phyloP scores from a whole-genome alignment of 1,140 invertebrate genomes.

The Leucophenga varia region DNA sequence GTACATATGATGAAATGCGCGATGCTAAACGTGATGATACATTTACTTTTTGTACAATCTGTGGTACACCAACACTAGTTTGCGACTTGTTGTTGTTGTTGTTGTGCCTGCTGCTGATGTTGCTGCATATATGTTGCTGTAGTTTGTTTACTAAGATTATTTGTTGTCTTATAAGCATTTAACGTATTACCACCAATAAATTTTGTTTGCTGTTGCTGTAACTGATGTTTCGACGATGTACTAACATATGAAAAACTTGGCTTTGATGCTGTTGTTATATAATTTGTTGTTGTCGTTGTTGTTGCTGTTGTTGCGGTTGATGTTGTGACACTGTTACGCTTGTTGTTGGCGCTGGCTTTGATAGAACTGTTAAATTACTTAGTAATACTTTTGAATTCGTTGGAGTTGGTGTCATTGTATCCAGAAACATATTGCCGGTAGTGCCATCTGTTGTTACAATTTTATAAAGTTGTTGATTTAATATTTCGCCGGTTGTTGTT shows the following conservation, averaged over 20 bases:
- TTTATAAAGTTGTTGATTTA: slow-evolving; percentile 52
- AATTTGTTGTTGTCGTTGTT: slow-evolving; percentile 38
- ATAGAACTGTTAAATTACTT: slow-evolving; percentile 50
- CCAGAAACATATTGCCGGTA: slow-evolving; percentile 48
- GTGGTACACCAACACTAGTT: slow-evolving; percentile 13
- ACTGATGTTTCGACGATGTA: slow-evolving; percentile 19
- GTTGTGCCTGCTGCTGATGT: slow-evolving; percentile 24
- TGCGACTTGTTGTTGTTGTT: slow-evolving; percentile 16
- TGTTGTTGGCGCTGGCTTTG: slow-evolving; percentile 33
- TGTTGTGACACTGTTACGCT: neutral
- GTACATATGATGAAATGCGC: slow-evolving; percentile 37
- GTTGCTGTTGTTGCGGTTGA: slow-evolving; percentile 23
- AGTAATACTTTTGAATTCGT: slow-evolving; percentile 46
- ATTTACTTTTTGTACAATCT: slow-evolving; percentile 36
- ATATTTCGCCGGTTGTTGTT: slow-evolving; percentile 21
- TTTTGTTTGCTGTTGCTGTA: slow-evolving; percentile 43
- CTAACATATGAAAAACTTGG: slow-evolving; percentile 36
- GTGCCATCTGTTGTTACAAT: slow-evolving; percentile 49
- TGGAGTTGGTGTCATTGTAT: slow-evolving; percentile 33
- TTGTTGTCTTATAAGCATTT: slow-evolving; percentile 29
- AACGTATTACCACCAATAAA: slow-evolving; percentile 24
- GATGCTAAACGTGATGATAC: slow-evolving; percentile 32
- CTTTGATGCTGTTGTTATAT: slow-evolving; percentile 31
- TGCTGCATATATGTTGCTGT: slow-evolving; percentile 7
- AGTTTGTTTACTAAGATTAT: too few relatives aligned